Conservation (phyloP, 2,888 invertebrate species). For the Habrosyne pyritoides region DNA sequence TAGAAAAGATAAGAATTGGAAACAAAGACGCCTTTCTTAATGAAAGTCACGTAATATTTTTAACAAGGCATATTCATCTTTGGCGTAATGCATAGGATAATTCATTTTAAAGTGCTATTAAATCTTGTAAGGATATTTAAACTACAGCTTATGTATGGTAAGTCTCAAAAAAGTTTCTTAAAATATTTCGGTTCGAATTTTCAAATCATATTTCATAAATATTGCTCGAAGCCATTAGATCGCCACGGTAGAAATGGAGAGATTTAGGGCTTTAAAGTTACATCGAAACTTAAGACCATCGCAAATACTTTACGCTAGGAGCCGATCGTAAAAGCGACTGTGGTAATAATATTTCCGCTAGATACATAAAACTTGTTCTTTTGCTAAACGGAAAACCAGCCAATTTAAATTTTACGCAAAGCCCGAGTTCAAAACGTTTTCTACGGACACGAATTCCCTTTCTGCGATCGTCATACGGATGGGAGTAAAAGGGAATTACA, state of each 20-base stretch:
- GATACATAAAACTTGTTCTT: slow-evolving; percentile 21
- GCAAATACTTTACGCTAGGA: slow-evolving; percentile 10
- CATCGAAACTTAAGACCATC: slow-evolving; percentile 2
- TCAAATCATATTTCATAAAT: neutral
- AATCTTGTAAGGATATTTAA: neutral
- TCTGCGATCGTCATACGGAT: slow-evolving; percentile 52
- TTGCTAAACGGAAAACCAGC: slow-evolving; percentile 41
- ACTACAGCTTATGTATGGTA: neutral
- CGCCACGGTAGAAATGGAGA: neutral
- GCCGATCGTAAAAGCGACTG: slow-evolving; percentile 16
- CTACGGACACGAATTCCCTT: slow-evolving; percentile 46
- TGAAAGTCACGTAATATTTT: slow-evolving; percentile 44
- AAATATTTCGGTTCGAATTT: neutral
- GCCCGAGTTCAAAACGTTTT: slow-evolving; percentile 33
- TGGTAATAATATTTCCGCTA: slow-evolving; percentile 18
- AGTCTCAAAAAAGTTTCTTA: neutral
- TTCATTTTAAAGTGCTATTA: slow-evolving; percentile 14
- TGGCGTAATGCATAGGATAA: slow-evolving; percentile 16
- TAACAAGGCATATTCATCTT: slow-evolving; percentile 28
- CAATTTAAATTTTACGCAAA: slow-evolving; percentile 57
- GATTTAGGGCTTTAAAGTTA: neutral
- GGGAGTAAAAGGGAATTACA: slow-evolving; percentile 65
- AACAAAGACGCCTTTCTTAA: slow-evolving; percentile 35
- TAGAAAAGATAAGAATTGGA: slow-evolving; percentile 23
- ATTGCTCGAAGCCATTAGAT: neutral